These are phyloP conservation scores for Chionoecetes opilio DNA, from an alignment of 1,140 invertebrate genomes.

Conservation along the genomic window DNA sequence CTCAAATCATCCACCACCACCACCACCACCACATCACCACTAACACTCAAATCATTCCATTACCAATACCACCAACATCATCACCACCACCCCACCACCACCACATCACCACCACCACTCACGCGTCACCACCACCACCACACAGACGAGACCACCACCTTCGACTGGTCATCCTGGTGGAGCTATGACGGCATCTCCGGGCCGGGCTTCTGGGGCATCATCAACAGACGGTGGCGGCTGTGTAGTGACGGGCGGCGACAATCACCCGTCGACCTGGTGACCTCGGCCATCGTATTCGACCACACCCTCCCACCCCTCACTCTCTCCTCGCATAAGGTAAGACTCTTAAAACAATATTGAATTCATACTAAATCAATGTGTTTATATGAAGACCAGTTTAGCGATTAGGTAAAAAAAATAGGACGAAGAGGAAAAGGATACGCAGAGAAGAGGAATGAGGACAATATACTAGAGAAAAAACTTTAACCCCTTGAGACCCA, in stretches of 20 bases:
- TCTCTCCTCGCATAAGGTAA: slow-evolving; percentile 65
- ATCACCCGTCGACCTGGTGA: slow-evolving; percentile 98
- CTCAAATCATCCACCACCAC: background rate
- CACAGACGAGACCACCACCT: slow-evolving; percentile 37
- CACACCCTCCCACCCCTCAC: slow-evolving; percentile 82
- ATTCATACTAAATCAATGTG: too few species aligned
- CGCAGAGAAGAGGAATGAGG: too few species aligned
- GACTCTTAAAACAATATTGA: too few species aligned
- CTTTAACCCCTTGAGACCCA: too few species aligned
- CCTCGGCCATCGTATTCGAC: slow-evolving; percentile 95
- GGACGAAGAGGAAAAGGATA: too few species aligned
- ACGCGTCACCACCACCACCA: background rate
- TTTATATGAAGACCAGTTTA: too few species aligned
- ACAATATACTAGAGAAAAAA: too few species aligned
- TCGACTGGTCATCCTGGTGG: slow-evolving; percentile 77
- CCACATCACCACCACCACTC: background rate
- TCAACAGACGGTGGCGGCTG: slow-evolving; percentile 98
- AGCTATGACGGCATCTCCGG: slow-evolving; percentile 85
- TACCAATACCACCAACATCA: background rate
- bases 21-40: background rate
- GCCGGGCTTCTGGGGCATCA: slow-evolving; percentile 97
- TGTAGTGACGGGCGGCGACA: slow-evolving; percentile 96
- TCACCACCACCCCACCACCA: background rate
- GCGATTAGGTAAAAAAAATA: too few species aligned
- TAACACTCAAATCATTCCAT: background rate